phyloP scores from a whole-genome alignment of 2,797 vertebrate genomes.

The Chelidonichthys spinosus region DNA sequence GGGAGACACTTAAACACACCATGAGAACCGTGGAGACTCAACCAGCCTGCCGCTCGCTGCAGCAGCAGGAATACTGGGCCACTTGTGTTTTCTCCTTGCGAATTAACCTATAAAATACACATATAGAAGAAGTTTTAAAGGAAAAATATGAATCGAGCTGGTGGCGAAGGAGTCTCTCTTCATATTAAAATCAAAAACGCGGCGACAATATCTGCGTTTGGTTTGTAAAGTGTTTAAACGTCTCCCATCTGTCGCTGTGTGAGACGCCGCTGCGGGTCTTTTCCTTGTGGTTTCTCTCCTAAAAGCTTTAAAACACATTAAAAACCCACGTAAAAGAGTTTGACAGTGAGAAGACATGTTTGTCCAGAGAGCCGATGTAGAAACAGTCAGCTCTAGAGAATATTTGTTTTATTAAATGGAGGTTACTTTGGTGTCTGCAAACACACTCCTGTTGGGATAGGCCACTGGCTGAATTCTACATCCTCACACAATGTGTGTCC shows the following conservation, averaged over 20 bases:
- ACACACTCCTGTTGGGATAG: slow-evolving; percentile 14
- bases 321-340: fast-evolving
- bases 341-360: neutral
- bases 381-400: fast-evolving
- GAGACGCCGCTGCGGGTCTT: neutral
- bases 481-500: neutral
- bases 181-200: neutral
- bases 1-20: slow-evolving; percentile 1
- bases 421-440: neutral
- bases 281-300: slow-evolving; percentile 10
- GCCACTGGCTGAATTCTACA: neutral
- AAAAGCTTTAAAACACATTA: neutral
- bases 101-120: too few relatives aligned
- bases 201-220: fast-evolving
- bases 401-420: neutral
- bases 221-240: neutral
- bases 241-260: fast-evolving
- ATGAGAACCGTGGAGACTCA: slow-evolving; percentile 14
- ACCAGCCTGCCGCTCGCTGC: neutral
- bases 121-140: too few relatives aligned
- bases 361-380: neutral
- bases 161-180: neutral
- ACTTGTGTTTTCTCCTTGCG: too few relatives aligned
- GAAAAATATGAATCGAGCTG: fast-evolving
- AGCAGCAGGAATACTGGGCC: too few relatives aligned